These are phyloP conservation scores for Anhinga rufa DNA, from an alignment of 2,113 vertebrate species.

Conservation along the genomic window DNA sequence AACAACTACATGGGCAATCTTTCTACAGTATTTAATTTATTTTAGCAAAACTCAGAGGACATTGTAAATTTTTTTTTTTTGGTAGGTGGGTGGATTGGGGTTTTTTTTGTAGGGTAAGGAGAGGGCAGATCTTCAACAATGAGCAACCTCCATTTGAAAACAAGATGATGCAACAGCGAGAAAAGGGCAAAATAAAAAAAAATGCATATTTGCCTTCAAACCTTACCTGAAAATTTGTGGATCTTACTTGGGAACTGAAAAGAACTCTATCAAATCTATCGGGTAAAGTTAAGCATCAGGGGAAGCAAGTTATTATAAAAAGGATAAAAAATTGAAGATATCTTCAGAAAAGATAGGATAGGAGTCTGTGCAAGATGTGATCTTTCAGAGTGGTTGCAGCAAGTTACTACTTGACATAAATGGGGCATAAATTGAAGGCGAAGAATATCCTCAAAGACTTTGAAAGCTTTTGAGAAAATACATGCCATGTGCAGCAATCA, in stretches of 20 bases:
- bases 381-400: background rate
- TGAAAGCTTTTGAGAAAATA: background rate
- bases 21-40: background rate
- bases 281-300: background rate
- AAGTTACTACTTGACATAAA: background rate
- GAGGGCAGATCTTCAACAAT: background rate
- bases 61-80: background rate
- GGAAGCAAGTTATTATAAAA: background rate
- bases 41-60: background rate
- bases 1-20: background rate
- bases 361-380: background rate
- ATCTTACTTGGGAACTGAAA: background rate
- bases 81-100: accelerated
- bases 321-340: background rate
- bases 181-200: background rate
- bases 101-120: background rate
- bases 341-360: background rate
- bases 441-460: background rate
- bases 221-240: background rate
- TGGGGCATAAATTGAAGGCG: background rate
- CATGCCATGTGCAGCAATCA: background rate
- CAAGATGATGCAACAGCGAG: background rate
- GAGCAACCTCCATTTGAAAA: background rate
- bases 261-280: background rate
- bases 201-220: background rate